Evolutionary conservation across 2,797 vertebrate species (phyloP).

Genomic region (Oryzias sinensis): DNA sequence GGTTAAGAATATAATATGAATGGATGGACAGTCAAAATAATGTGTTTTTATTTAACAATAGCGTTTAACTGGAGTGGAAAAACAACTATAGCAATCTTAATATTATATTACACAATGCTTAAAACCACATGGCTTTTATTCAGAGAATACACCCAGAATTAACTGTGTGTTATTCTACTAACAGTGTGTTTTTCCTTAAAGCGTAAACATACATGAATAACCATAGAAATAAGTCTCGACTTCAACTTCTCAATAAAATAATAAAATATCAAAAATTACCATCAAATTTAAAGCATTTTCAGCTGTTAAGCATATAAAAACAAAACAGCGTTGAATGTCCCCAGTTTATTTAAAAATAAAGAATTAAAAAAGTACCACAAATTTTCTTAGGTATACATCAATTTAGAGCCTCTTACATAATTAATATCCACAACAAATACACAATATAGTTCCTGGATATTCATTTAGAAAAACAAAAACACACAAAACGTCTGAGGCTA

Average conservation of each 20-base stretch:
- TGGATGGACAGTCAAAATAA: too few relatives aligned
- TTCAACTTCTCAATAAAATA: too few relatives aligned
- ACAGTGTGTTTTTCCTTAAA: neutral
- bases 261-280: too few relatives aligned
- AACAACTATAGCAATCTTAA: too few relatives aligned
- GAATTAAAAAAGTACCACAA: conserved; percentile 77
- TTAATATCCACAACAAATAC: conserved; percentile 82
- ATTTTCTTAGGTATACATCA: conserved; percentile 75
- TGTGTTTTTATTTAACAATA: too few relatives aligned
- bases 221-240: neutral
- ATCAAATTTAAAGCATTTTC: too few relatives aligned
- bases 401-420: conserved; percentile 69
- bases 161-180: too few relatives aligned
- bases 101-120: too few relatives aligned
- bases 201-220: neutral
- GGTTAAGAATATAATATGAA: too few relatives aligned
- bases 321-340: conserved; percentile 51
- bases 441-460: conserved; percentile 81
- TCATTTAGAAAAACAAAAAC: conserved; percentile 60
- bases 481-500: conserved; percentile 48
- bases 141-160: too few relatives aligned
- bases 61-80: too few relatives aligned
- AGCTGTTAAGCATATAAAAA: conserved; percentile 23
- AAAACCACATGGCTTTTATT: too few relatives aligned
- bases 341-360: conserved; percentile 77